phyloP scores from a whole-genome alignment of 2,113 vertebrate species.

The Cyprinodon tularosa region DNA sequence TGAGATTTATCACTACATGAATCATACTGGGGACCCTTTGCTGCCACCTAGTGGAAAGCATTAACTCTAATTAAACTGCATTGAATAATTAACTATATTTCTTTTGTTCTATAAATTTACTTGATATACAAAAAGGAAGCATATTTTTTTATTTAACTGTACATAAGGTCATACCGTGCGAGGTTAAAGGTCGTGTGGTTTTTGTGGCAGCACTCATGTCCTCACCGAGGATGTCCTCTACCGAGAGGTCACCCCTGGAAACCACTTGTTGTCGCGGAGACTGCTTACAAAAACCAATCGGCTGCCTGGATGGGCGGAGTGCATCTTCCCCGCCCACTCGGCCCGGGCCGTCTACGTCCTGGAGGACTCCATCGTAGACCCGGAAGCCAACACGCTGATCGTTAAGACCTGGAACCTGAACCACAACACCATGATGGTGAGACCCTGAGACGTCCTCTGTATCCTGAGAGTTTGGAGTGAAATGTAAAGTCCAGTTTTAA shows the following conservation, averaged over 20 bases:
- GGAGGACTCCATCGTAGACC: conserved; percentile 76
- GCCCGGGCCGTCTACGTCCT: conserved; percentile 70
- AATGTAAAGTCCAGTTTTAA: not conserved
- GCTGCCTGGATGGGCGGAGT: conserved; percentile 76
- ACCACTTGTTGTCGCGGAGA: conserved; percentile 67
- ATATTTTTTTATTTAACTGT: too few relatives aligned
- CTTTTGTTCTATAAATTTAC: too few relatives aligned
- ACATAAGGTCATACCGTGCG: not conserved
- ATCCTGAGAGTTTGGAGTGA: not conserved
- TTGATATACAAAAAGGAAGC: too few relatives aligned
- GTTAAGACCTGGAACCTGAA: conserved; percentile 77
- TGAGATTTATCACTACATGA: too few relatives aligned
- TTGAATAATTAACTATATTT: too few relatives aligned
- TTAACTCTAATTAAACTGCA: too few relatives aligned
- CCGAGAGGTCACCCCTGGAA: conserved; percentile 42
- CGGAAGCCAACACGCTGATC: conserved; percentile 45
- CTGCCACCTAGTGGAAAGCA: too few relatives aligned
- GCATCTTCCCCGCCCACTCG: conserved; percentile 67
- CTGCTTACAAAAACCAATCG: conserved; percentile 79
- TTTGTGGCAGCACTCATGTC: conserved; percentile 33
- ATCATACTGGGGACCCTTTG: too few relatives aligned
- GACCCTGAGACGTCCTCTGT: not conserved
- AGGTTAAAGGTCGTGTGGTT: not conserved
- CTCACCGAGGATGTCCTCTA: conserved; percentile 55
- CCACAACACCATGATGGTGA: conserved; percentile 74